phyloP scores from a whole-genome alignment of 2,797 vertebrate species.

The Gambelia wislizenii region DNA sequence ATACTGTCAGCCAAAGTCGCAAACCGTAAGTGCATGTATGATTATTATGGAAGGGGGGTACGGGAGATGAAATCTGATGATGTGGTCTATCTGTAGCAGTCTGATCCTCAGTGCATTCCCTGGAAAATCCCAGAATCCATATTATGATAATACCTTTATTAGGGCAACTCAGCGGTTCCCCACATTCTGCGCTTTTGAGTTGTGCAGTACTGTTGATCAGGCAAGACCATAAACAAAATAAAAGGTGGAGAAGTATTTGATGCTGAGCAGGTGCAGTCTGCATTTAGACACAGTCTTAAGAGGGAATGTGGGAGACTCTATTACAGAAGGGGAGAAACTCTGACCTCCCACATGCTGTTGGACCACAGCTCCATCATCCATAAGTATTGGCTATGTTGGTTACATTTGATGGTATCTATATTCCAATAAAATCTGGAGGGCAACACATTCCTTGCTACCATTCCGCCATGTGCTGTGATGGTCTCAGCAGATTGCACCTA shows the following conservation, averaged over 20 bases:
- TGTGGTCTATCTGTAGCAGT: background rate
- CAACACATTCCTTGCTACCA: background rate
- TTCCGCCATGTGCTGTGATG: too few species aligned
- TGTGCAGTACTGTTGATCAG: background rate
- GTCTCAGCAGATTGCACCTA: too few species aligned
- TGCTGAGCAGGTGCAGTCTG: background rate
- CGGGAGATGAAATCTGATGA: background rate
- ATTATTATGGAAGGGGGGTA: background rate
- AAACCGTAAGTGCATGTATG: slow-evolving; percentile 89
- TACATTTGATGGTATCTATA: background rate
- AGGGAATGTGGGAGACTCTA: background rate
- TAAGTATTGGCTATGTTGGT: background rate
- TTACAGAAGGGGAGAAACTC: background rate
- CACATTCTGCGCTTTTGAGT: background rate
- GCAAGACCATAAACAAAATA: background rate
- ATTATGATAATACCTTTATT: background rate
- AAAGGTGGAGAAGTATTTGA: background rate
- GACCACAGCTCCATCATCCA: background rate
- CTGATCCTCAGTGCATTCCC: background rate
- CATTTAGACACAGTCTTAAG: background rate
- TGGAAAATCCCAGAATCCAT: background rate
- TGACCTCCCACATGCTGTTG: background rate
- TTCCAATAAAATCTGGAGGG: background rate
- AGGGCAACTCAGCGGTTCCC: background rate
- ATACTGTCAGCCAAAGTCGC: slow-evolving; percentile 88